phyloP scores from a whole-genome alignment of 2,888 invertebrate species.

The Leptogaster cylindrica region DNA sequence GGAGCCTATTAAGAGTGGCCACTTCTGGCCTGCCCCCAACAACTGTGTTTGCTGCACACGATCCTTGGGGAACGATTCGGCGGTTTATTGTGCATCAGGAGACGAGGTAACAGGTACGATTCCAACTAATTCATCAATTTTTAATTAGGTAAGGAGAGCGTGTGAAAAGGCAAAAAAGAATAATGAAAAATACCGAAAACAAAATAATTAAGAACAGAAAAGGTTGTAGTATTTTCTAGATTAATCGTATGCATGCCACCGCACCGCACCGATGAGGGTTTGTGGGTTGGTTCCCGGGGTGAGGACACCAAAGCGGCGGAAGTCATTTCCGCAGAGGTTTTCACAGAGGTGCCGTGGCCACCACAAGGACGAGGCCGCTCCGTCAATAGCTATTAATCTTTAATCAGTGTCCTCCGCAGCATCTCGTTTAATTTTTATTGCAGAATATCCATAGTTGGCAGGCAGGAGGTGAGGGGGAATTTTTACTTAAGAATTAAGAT shows the following conservation, averaged over 20 bases:
- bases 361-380: not conserved
- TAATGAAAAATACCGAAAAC: not conserved
- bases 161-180: not conserved
- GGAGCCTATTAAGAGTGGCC: no score
- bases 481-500: not conserved
- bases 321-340: not conserved
- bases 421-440: no score
- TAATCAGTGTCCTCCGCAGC: not conserved
- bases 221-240: not conserved
- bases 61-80: no score
- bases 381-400: not conserved
- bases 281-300: no score
- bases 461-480: not conserved
- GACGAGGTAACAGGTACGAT: no score
- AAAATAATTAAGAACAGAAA: not conserved
- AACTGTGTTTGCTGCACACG: no score
- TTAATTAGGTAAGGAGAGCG: slow-evolving; percentile 1
- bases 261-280: no score
- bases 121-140: not conserved
- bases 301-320: no score
- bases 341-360: not conserved
- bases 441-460: no score
- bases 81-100: no score
- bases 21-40: no score
- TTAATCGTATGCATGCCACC: no score